phyloP scores from a whole-genome alignment of 2,888 invertebrate species.

The Buathra laborator region DNA sequence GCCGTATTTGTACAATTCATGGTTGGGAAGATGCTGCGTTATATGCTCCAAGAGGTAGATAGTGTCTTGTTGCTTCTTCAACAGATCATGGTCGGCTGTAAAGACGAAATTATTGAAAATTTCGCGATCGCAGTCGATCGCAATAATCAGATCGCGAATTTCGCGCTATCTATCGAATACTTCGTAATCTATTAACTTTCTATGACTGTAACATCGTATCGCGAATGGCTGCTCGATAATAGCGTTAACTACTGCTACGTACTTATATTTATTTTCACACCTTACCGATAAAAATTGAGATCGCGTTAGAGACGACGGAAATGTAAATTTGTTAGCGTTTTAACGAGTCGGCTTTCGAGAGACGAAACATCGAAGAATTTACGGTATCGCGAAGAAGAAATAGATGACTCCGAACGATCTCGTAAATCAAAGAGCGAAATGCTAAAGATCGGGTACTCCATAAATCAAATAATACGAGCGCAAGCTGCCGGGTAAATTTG shows the following conservation, averaged over 20 bases:
- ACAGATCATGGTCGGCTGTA: conserved; percentile 87
- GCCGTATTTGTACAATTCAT: conserved; percentile 87
- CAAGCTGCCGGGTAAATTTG: too few relatives aligned
- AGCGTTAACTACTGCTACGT: too few relatives aligned
- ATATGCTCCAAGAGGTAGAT: conserved; percentile 88
- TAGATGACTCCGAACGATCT: neutral
- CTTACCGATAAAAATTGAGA: too few relatives aligned
- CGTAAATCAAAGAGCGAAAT: neutral
- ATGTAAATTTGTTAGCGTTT: neutral
- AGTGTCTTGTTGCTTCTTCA: conserved; percentile 87
- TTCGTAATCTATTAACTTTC: neutral
- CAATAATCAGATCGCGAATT: neutral
- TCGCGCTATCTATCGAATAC: neutral
- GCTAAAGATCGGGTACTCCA: neutral
- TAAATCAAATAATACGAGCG: conserved; percentile 3
- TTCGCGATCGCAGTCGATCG: too few relatives aligned
- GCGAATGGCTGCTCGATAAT: neutral
- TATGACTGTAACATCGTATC: neutral
- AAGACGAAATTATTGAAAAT: neutral
- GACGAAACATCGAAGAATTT: neutral
- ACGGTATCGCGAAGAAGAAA: conserved; percentile 67
- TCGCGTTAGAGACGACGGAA: neutral
- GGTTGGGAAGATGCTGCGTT: conserved; percentile 87
- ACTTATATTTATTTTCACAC: too few relatives aligned
- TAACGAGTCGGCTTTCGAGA: neutral